Conservation (phyloP, 2,888 invertebrate genomes). For the Melieria crassipennis region DNA sequence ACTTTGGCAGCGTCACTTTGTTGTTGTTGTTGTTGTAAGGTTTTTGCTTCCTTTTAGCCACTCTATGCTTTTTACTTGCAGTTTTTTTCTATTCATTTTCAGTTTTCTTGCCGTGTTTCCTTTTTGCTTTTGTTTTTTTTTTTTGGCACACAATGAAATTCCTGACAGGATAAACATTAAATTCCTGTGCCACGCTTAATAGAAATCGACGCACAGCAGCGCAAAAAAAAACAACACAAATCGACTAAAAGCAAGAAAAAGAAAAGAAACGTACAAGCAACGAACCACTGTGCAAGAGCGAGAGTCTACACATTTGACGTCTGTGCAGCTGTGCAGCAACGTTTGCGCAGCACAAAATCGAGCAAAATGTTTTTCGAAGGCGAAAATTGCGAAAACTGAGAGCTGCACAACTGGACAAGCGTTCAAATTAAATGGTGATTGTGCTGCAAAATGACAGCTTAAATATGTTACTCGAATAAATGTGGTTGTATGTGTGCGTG, state of each 20-base stretch:
- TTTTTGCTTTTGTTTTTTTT: constrained; percentile 17
- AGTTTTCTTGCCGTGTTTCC: constrained; percentile 5
- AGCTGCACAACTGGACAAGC: constrained; percentile 32
- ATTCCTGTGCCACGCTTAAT: constrained; percentile 33
- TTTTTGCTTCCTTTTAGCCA: not conserved
- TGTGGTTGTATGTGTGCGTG: constrained; percentile 14
- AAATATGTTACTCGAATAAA: constrained; percentile 26
- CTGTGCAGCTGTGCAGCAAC: too few species aligned
- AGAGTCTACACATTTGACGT: too few species aligned
- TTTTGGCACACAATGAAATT: constrained; percentile 35
- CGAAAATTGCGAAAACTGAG: too few species aligned
- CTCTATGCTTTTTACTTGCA: not conserved
- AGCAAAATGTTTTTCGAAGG: too few species aligned
- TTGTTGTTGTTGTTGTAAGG: not conserved
- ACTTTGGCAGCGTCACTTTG: not conserved
- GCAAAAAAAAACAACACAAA: constrained; percentile 14
- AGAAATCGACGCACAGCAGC: not conserved
- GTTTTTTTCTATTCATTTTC: too few species aligned
- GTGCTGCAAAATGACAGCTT: constrained; percentile 29
- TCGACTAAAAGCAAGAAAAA: too few species aligned
- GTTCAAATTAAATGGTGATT: constrained; percentile 42
- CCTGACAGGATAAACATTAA: constrained; percentile 43
- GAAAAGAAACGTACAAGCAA: too few species aligned
- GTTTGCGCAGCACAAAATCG: too few species aligned
- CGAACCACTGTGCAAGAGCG: too few species aligned